Base-by-base conservation (phyloP, 2,888 invertebrate species). In the Caenorhabditis sulstoni region DNA sequence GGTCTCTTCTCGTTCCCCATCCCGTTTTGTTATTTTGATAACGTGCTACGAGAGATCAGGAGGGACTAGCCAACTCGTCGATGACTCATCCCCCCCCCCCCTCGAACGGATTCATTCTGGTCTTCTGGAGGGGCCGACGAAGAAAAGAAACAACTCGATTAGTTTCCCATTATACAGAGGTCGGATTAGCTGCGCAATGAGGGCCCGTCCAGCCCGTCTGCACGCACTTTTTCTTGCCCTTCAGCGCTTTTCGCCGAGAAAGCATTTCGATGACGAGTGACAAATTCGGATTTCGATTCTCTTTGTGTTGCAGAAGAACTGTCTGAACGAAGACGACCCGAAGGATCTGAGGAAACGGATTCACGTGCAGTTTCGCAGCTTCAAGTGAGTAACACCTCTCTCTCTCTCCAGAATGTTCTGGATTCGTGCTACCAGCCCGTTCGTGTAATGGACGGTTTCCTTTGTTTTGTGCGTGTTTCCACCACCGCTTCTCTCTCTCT, bases 321-420 rank as follows among this genome's bases (percentile, higher is more conserved):
- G n/a, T n/a, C n/a, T n/a, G 22, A 20, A 49, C 14, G 73, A 58
- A n/a, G 64, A 64, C 64, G 64, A 64, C 41, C 64, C 73, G 22
- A 57, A 64, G 20, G 64, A 64, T 29, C 47, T 73, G 22, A 47
- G 73, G 14, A 73, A 64, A 29, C 23, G 73, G 35, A 64, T 73
- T 23, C 64, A 73, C 64, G 64, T 64, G 18, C 73, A 73, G 50
- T 73, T 73, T 35, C 58, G 73, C 39, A 73, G 73, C 52, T 73
- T 73, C 58, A 73, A 73, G 73, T 73, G 35, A 65, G 73, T 64
- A 41, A 52, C 18, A 18, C 39, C 23, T 11, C 22, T 23, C 12
- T 39, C 11, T 18, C n/a, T n/a, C n/a, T n/a, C n/a, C n/a, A n/a
- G n/a, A n/a, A n/a, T 41, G 11, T 29, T 52, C 23, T 44, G 18